Percentiles rank a stretch among this genome's conserved stretches.
Conservation (phyloP, 2,113 vertebrate genomes). For the Triplophysa tibetana region DNA sequence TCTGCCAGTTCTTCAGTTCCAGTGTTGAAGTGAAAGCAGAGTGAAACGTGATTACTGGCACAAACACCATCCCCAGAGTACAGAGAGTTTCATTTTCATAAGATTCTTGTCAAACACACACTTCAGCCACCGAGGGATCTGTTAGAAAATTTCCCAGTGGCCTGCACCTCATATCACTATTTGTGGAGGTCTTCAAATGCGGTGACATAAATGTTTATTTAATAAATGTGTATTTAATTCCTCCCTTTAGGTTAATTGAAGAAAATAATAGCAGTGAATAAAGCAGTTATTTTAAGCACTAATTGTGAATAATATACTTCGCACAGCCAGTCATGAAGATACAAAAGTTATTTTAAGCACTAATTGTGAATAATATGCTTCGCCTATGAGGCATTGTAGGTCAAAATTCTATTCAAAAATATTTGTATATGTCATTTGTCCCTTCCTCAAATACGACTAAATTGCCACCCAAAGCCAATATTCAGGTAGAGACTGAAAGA, state of each 20-base stretch:
- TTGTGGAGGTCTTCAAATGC: background rate
- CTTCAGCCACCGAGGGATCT: background rate
- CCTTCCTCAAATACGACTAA: too few species aligned
- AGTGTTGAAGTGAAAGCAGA: constrained; percentile 12
- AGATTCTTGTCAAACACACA: background rate
- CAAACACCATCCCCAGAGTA: background rate
- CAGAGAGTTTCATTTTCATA: constrained; percentile 14
- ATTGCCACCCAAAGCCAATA: background rate
- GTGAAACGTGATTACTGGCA: constrained; percentile 19
- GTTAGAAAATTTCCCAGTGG: background rate
- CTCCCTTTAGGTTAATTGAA: background rate
- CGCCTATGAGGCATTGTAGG: too few species aligned
- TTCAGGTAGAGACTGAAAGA: background rate
- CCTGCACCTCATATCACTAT: background rate
- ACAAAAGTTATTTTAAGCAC: too few species aligned
- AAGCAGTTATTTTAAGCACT: too few species aligned
- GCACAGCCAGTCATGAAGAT: too few species aligned
- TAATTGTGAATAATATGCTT: too few species aligned
- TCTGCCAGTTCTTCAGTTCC: constrained; percentile 28
- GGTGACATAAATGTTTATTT: background rate
- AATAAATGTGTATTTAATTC: background rate
- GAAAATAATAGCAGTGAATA: background rate
- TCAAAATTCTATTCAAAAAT: too few species aligned
- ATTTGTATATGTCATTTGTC: too few species aligned
- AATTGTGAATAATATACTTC: too few species aligned